Conservation (phyloP, 1,140 invertebrate species). For the Sitophilus oryzae region DNA sequence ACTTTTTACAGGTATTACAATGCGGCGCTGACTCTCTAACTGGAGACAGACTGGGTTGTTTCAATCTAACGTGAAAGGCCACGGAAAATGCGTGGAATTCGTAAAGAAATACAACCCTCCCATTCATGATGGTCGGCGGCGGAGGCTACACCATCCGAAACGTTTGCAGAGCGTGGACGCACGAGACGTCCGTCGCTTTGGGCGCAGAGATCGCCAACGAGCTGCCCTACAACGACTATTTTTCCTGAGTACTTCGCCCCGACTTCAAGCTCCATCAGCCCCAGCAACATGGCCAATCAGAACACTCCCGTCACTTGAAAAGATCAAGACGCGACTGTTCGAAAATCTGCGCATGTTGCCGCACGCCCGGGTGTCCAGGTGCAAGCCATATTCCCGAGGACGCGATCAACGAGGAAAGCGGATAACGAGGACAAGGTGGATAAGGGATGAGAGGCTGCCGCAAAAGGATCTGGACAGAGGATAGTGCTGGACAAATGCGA, state of each 20-base stretch:
- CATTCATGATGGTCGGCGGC: constrained; percentile 71
- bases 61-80: constrained; percentile 96
- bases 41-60: constrained; percentile 93
- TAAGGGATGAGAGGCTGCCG: constrained; percentile 58
- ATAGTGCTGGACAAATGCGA: constrained; percentile 95
- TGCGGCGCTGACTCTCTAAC: constrained; percentile 98
- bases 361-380: constrained; percentile 98
- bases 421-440: constrained; percentile 78
- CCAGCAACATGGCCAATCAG: constrained; percentile 99
- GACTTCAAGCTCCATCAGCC: constrained; percentile 99
- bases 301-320: constrained; percentile 98
- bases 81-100: constrained; percentile 97
- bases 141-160: constrained; percentile 56
- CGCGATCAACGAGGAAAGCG: constrained; percentile 66
- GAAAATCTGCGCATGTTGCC: constrained; percentile 97
- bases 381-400: constrained; percentile 83
- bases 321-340: constrained; percentile 93
- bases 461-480: constrained; percentile 87
- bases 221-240: constrained; percentile 98
- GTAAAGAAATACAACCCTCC: constrained; percentile 94
- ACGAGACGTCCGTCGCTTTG: constrained; percentile 94
- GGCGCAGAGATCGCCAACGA: constrained; percentile 97
- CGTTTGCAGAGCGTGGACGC: constrained; percentile 98
- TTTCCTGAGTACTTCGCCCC: constrained; percentile 99
- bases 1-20: constrained; percentile 60